Evolutionary conservation across 2,888 invertebrate genomes (phyloP), one percentile per base, ranked within the genome.

Genomic region (Flabesymbios commensalis): DNA sequence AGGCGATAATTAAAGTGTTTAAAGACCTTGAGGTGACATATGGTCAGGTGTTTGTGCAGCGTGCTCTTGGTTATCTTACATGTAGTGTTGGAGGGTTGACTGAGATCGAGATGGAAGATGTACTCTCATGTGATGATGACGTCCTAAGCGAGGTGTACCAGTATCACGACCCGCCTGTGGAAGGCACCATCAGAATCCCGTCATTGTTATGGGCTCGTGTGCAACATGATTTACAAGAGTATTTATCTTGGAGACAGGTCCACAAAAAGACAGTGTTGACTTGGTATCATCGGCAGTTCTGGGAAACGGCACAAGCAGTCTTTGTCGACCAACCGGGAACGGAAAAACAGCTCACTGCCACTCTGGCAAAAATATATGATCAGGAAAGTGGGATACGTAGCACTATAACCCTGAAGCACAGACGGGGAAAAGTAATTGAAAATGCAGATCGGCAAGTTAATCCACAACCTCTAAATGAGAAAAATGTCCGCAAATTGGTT

Each of bases 241-340:
- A 71, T 61, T 52, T 77, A 28, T 64, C 60, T 7, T 70, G 71
- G 42, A 60, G 65, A 41, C 68, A 73, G 43, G 66, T 70, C 1
- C 76, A 78, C 54, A 72, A 72, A 2, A 75, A 75, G 45, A 63
- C 70, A 0, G 74, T 75, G 4, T 56, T 73, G 41, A 63, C 64
- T 29, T 79, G 79, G 79, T 74, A 72, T 60, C 75, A 76, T 48
- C 69, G 65, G n/a, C 68, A 68, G 47, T 75, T 79, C 59, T 63
- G 65, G 19, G 61, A 72, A 22, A 59, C 72, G 2, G 79, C 78
- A n/a, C n/a, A 22, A n/a, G n/a, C n/a, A n/a, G n/a, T n/a, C n/a
- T n/a, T n/a, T n/a, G n/a, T n/a, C n/a, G n/a, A n/a, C n/a, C n/a
- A n/a, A n/a, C n/a, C n/a, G n/a, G n/a, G n/a, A n/a, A n/a, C n/a